Conservation (phyloP, 2,113 vertebrate species). For the Delphinapterus leucas region DNA sequence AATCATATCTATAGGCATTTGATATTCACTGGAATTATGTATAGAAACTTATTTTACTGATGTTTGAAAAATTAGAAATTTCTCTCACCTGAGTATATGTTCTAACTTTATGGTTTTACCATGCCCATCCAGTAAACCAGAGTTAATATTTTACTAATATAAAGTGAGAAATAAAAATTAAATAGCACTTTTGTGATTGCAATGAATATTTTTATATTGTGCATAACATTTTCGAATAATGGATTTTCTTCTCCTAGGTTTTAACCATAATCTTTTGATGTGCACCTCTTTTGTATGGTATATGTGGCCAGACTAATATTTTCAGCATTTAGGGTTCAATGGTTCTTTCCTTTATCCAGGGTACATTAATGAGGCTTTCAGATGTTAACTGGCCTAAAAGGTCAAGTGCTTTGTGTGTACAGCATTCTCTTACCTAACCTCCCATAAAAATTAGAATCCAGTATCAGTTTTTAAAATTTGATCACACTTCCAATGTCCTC, state of each 20-base stretch:
- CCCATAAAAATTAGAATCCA: not conserved
- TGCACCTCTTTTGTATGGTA: not conserved
- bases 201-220: conserved; percentile 26
- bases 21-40: not conserved
- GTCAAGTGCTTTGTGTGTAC: not conserved
- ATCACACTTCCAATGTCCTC: not conserved
- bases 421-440: not conserved
- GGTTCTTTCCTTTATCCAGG: not conserved
- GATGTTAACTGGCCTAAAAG: not conserved
- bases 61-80: conserved; percentile 9
- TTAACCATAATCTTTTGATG: not conserved
- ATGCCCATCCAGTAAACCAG: not conserved
- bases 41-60: not conserved
- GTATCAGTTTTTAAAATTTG: not conserved
- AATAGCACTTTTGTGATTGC: not conserved
- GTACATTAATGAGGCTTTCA: not conserved
- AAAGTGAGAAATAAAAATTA: not conserved
- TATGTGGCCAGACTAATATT: not conserved
- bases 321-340: not conserved
- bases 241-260: not conserved
- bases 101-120: not conserved
- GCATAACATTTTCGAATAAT: not conserved
- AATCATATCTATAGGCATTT: not conserved
- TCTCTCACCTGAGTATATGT: not conserved
- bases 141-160: conserved; percentile 15